Evolutionary conservation across 2,888 invertebrate species (phyloP).

Genomic region (Diarsia brunnea): DNA sequence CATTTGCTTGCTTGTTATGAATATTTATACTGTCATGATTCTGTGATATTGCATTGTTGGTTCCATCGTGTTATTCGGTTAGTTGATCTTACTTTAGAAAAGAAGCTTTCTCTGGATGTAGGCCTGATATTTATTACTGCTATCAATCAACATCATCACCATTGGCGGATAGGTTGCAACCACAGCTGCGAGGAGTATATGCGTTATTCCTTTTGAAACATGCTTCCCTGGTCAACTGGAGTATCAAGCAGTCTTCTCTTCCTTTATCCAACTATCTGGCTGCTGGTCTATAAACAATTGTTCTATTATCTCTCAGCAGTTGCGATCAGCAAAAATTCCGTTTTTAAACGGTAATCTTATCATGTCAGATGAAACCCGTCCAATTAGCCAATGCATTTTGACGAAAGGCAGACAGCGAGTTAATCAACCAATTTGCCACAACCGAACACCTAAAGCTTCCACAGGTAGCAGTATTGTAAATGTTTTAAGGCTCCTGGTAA

Average conservation of each 20-base stretch:
- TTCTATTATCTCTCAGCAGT: neutral
- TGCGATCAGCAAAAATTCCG: neutral
- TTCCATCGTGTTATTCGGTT: constrained; percentile 25
- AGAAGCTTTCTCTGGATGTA: neutral
- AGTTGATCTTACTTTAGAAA: neutral
- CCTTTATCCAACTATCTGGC: neutral
- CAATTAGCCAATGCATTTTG: neutral
- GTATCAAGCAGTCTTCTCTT: neutral
- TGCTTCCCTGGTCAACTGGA: neutral
- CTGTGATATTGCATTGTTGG: constrained; percentile 38
- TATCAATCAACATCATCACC: neutral
- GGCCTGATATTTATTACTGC: neutral
- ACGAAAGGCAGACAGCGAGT: neutral
- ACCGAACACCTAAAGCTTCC: neutral
- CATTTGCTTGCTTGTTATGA: constrained; percentile 55
- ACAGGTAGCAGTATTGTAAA: constrained; percentile 3
- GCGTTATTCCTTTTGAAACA: neutral
- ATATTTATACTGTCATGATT: constrained; percentile 52
- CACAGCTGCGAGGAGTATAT: neutral
- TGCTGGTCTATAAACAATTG: neutral
- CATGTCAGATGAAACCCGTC: neutral
- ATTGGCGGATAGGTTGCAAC: neutral
- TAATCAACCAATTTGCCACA: neutral
- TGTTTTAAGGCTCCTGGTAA: too few species aligned
- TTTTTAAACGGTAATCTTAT: neutral